These are phyloP conservation scores for Microchrysa polita DNA, from an alignment of 2,888 invertebrate species.

Conservation along the genomic window DNA sequence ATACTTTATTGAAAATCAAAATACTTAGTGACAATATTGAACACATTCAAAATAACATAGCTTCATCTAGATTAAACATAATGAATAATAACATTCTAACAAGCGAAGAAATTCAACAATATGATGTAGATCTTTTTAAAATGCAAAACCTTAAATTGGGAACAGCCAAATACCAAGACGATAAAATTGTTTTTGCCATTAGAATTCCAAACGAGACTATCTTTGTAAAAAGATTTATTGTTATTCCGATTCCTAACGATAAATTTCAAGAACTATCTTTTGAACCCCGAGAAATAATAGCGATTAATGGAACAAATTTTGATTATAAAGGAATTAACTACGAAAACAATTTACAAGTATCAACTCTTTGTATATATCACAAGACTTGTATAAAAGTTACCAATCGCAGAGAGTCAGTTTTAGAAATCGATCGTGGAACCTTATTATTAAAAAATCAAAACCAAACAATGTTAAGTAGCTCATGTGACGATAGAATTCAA, in stretches of 20 bases:
- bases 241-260: slow-evolving; percentile 11
- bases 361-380: slow-evolving; percentile 4
- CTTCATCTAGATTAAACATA: slow-evolving; percentile 41
- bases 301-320: not conserved
- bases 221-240: not conserved
- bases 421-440: not conserved
- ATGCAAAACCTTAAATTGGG: slow-evolving; percentile 42
- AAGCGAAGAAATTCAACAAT: slow-evolving; percentile 39
- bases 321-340: slow-evolving; percentile 16
- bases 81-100: slow-evolving; percentile 44
- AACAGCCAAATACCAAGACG: slow-evolving; percentile 27
- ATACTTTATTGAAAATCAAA: no score
- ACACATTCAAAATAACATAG: no score
- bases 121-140: slow-evolving; percentile 36
- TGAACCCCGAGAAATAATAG: slow-evolving; percentile 19
- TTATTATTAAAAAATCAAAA: slow-evolving; percentile 27
- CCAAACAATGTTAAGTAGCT: not conserved
- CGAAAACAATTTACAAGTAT: no score
- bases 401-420: slow-evolving; percentile 6
- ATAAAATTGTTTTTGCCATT: slow-evolving; percentile 42
- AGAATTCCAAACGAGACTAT: slow-evolving; percentile 38
- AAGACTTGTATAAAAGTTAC: slow-evolving; percentile 25
- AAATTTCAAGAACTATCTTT: slow-evolving; percentile 14
- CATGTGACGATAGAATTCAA: slow-evolving; percentile 29
- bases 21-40: slow-evolving; percentile 41